phyloP scores from a whole-genome alignment of 2,113 vertebrate species.

The Dunckerocampus dactyliophorus region DNA sequence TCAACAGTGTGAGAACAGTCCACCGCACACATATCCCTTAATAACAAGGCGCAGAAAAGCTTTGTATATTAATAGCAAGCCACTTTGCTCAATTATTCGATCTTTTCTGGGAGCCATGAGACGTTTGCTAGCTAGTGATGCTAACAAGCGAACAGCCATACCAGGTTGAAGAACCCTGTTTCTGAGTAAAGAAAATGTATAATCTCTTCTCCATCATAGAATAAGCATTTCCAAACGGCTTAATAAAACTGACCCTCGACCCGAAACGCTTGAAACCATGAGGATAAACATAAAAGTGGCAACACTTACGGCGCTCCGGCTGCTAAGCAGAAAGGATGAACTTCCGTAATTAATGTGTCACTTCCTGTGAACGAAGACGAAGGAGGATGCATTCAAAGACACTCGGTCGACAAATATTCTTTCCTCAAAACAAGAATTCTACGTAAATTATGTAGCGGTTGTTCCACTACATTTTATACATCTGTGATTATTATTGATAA shows the following conservation, averaged over 20 bases:
- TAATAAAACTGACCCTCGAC: rapidly evolving
- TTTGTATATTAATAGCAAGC: neutral
- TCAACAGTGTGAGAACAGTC: neutral
- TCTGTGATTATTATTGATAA: too few species aligned
- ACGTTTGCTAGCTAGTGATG: conserved; percentile 8
- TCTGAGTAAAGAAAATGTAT: neutral
- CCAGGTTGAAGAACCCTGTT: neutral
- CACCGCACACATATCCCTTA: neutral
- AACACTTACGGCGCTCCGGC: conserved; percentile 41
- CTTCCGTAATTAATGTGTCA: conserved; percentile 14
- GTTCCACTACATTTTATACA: too few species aligned
- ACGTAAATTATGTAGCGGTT: neutral
- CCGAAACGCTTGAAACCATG: rapidly evolving
- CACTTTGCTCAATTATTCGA: neutral
- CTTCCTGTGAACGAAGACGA: conserved; percentile 14
- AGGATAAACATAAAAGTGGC: neutral
- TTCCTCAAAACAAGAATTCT: neutral
- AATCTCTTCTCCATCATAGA: rapidly evolving
- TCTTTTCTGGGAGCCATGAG: too few species aligned
- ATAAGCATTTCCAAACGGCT: rapidly evolving
- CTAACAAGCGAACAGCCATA: conserved; percentile 27
- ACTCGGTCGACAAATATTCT: neutral
- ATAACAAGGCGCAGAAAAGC: neutral
- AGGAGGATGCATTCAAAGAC: conserved; percentile 4
- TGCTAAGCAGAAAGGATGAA: conserved; percentile 24